Percentiles rank a stretch among this genome's conserved stretches.
Conservation (phyloP, 2,113 vertebrate species). For the Eretmochelys imbricata region DNA sequence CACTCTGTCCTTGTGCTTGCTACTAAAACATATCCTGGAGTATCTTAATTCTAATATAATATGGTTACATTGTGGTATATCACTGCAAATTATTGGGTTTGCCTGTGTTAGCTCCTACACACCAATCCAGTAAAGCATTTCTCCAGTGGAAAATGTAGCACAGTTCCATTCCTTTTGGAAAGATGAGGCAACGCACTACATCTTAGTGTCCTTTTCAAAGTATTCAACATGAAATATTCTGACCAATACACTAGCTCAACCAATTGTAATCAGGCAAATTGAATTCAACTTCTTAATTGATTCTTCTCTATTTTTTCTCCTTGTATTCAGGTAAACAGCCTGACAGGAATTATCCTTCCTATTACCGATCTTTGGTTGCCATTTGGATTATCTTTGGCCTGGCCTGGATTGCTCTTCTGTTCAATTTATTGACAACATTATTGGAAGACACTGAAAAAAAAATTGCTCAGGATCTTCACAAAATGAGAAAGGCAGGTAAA, state of each 20-base stretch:
- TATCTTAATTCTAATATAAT: slow-evolving; percentile 9
- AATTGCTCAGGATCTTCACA: slow-evolving; percentile 64
- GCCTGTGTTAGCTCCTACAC: background rate
- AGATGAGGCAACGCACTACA: background rate
- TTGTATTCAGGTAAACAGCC: slow-evolving; percentile 55
- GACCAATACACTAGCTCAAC: background rate
- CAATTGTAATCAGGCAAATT: background rate
- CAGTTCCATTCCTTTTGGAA: background rate
- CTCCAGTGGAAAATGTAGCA: background rate
- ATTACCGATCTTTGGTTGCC: slow-evolving; percentile 58
- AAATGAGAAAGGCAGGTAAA: slow-evolving; percentile 54
- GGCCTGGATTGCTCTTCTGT: slow-evolving; percentile 77
- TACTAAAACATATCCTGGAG: background rate
- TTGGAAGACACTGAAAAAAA: slow-evolving; percentile 75
- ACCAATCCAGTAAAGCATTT: background rate
- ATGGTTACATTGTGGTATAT: background rate
- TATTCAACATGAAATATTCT: background rate
- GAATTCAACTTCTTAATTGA: background rate
- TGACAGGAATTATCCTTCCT: slow-evolving; percentile 47
- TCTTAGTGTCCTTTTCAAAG: background rate
- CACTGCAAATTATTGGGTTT: background rate
- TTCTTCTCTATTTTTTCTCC: slow-evolving; percentile 18
- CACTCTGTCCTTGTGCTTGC: background rate
- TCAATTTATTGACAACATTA: slow-evolving; percentile 73
- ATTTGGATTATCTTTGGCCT: slow-evolving; percentile 79